A percentile compares a stretch with the other conserved stretches of the same genome.
These are phyloP conservation scores for Menidia beryllina DNA, from an alignment of 2,113 vertebrate species.

Conservation along the genomic window DNA sequence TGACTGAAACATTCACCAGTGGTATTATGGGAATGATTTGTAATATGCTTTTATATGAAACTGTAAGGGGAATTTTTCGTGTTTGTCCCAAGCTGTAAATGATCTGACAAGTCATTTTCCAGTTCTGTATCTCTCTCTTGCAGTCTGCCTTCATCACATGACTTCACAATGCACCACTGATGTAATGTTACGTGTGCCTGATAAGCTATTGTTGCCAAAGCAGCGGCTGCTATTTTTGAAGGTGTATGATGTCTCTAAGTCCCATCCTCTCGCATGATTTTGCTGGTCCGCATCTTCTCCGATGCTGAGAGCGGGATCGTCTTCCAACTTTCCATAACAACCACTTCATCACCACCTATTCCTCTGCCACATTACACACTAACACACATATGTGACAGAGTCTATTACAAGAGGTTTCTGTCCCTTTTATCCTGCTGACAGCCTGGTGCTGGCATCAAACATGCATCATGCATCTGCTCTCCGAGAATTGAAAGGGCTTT, in stretches of 20 bases:
- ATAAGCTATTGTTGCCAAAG: conserved; percentile 30
- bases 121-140: conserved; percentile 4
- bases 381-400: background rate
- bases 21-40: background rate
- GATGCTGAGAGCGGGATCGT: conserved; percentile 11
- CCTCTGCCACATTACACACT: conserved; percentile 4
- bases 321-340: conserved; percentile 41
- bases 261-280: background rate
- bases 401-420: conserved; percentile 26
- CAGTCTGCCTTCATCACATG: conserved; percentile 30
- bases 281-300: conserved; percentile 3
- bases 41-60: background rate
- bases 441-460: conserved; percentile 44
- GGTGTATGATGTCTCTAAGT: background rate
- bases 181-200: conserved; percentile 41
- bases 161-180: conserved; percentile 37
- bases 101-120: background rate
- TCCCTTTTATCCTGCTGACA: conserved; percentile 20
- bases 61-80: background rate
- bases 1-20: background rate
- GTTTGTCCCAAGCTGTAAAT: background rate
- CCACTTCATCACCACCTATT: conserved; percentile 8
- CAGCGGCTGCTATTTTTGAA: background rate
- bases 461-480: conserved; percentile 42
- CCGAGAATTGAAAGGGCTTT: conserved; percentile 53